Conservation (phyloP, 2,888 invertebrate genomes). For the Pyrrhosoma nymphula region DNA sequence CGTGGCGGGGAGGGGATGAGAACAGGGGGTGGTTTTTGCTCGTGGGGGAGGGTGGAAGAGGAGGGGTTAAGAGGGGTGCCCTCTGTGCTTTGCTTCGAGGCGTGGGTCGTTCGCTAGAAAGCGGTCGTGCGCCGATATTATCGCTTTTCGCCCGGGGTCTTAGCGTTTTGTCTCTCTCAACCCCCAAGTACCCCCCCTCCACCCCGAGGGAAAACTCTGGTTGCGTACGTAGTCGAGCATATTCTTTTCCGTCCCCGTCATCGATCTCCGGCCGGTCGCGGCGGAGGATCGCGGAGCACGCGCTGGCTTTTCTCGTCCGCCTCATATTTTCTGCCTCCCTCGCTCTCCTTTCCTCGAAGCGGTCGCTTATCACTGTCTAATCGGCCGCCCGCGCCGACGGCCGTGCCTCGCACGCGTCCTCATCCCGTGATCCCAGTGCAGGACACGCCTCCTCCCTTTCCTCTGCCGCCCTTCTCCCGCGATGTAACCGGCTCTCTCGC, state of each 20-base stretch:
- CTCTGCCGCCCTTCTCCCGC: neutral
- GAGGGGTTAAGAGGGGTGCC: neutral
- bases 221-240: neutral
- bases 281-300: neutral
- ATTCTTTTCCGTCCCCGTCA: neutral
- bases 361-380: neutral
- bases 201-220: neutral
- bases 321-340: neutral
- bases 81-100: neutral
- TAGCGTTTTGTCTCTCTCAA: neutral
- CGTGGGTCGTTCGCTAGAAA: slow-evolving; percentile 54
- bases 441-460: neutral
- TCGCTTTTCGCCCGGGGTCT: neutral
- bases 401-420: slow-evolving; percentile 36
- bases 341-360: neutral
- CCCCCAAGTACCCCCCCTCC: neutral
- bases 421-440: neutral
- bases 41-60: neutral
- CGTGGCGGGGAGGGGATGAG: neutral
- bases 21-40: neutral
- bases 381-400: neutral
- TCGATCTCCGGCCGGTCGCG: neutral
- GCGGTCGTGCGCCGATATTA: slow-evolving; percentile 55
- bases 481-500: neutral
- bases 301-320: neutral